Evolutionary conservation across 2,888 invertebrate species (phyloP), one percentile per base, ranked within the genome.

Genomic region (Pyralis farinalis): DNA sequence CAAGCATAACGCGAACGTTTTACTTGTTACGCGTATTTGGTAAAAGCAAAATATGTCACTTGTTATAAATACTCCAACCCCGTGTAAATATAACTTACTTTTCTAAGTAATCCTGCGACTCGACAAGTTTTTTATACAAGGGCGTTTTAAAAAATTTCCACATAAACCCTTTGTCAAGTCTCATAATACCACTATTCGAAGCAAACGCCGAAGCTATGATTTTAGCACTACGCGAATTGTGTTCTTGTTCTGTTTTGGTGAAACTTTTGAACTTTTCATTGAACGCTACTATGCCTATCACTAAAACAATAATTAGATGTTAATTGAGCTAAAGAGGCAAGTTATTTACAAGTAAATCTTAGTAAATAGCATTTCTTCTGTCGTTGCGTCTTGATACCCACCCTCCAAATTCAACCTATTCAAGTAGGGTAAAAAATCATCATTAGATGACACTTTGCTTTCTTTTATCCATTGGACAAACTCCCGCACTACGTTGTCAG

Each of bases 331-430:
- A n/a, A n/a, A 33, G 11, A 33, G 16, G 16, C 5, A 33, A n/a
- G n/a, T n/a, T n/a, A n/a, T n/a, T n/a, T n/a, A n/a, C n/a, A 21
- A 12, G 32, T 8, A n/a, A 16, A 16, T 16, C 16, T 16, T 16
- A 4, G 2, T 4, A 2, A 16, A 16, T 16, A 3, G 2, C 16
- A 16, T 16, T 4, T 16, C 4, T 16, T 16, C 16, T 16, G 2
- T 16, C 16, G 4, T 16, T 16, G 16, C 4, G 16, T 16, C 16
- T 16, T 4, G 16, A 3, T 16, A 16, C 16, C 4, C 90, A 96
- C 97, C 85, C 91, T 97, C 96, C 44, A 97, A 90, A 75, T 93
- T 95, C 38, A 96, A 79, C 45, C 95, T 90, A 27, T 93, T 92
- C 11, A 96, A 70, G 64, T 93, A 91, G 0, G 92, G 91, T 43